A percentile compares a stretch with the other conserved stretches of the same genome.
These are phyloP conservation scores for Ciconia maguari DNA, from an alignment of 2,113 vertebrate species.

Conservation along the genomic window DNA sequence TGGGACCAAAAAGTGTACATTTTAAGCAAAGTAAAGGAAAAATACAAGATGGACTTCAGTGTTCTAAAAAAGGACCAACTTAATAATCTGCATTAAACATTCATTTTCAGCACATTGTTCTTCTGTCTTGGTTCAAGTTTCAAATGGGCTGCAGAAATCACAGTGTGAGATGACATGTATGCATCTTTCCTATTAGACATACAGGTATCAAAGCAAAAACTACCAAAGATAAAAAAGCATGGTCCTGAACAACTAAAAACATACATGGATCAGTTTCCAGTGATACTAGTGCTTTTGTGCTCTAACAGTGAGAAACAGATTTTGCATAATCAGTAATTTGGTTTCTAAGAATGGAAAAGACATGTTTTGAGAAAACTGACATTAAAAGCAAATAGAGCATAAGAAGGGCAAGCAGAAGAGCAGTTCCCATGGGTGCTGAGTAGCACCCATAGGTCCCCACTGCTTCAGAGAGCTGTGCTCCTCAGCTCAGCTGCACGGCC, in stretches of 20 bases:
- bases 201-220: background rate
- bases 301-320: background rate
- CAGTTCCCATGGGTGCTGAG: background rate
- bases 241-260: rapidly evolving
- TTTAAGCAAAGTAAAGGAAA: background rate
- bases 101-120: background rate
- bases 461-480: background rate
- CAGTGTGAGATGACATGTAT: background rate
- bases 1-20: background rate
- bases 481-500: rapidly evolving
- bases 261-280: rapidly evolving
- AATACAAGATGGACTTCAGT: background rate
- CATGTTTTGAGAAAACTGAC: background rate
- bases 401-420: background rate
- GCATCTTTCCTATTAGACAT: background rate
- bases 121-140: background rate
- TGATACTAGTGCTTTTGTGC: background rate
- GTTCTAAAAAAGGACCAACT: background rate
- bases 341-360: background rate
- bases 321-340: background rate
- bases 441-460: background rate
- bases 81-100: background rate
- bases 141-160: background rate
- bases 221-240: background rate
- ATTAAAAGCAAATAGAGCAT: background rate